Base-by-base conservation (phyloP, 1,140 invertebrate genomes). In the Patella vulgata region DNA sequence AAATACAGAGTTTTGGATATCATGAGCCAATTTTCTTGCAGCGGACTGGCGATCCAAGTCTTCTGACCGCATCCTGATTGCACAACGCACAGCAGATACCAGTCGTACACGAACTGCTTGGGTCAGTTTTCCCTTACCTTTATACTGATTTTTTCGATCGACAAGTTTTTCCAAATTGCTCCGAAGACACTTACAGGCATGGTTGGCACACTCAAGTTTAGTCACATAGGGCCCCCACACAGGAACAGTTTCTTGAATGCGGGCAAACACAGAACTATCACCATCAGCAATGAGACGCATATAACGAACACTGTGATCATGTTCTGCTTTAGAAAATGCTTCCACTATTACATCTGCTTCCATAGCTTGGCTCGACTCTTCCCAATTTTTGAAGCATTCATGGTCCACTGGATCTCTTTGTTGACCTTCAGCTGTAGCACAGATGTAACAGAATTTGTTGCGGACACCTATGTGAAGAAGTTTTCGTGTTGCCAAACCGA, bases 401-500 rank as follows among this genome's bases (percentile, higher is more conserved):
- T 70, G 68, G 5, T 43, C 21, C 14, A 5, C 23, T 14, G 63
- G 54, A 12, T 54, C 25, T 9, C 3, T 25, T 28, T 67, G 50
- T 46, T 36, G 8, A 12, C 12, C 36, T 25, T 53, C 21, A 8
- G 56, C 48, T 17, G 55, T 57, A 8, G 54, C 55, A 60, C 82
- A 85, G 25, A 77, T 69, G 5, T 59, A 57, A 53, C 83, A 86
- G 66, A 74, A 80, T 68, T 83, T 85, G 50, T 83, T 84, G 57
- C 79, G 62, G 0, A 84, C 65, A 4, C 70, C 79, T 28, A 82
- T 55, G 60, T 75, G 83, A 1, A 87, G 65, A 17, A 85, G 66
- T 73, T 84, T 74, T 47, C 74, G 68, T 0, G 80, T 81, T 31
- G 71, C 54, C 27, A 54, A 52, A 2, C 84, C 85, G 57, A 86